Conservation (phyloP, 2,888 invertebrate species). For the Cotesia congregata region DNA sequence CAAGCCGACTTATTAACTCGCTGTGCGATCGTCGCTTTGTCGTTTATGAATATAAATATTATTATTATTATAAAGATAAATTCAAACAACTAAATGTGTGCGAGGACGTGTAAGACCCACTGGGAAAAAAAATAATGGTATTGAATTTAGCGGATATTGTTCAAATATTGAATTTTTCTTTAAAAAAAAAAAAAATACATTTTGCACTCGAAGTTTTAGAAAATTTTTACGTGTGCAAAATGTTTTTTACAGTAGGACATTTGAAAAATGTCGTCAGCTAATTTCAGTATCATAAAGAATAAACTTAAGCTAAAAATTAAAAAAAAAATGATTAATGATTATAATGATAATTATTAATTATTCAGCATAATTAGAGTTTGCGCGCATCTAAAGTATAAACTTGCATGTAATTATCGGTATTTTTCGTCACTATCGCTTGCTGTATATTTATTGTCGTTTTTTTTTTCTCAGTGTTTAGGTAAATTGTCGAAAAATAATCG, state of each 20-base stretch:
- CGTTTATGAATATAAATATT: constrained; percentile 24
- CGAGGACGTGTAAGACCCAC: neutral
- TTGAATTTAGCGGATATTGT: too few species aligned
- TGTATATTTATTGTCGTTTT: constrained; percentile 6
- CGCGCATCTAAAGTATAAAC: neutral
- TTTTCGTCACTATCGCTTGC: constrained; percentile 18
- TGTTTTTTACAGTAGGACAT: too few species aligned
- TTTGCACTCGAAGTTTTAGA: constrained; percentile 9
- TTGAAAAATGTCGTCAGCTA: too few species aligned
- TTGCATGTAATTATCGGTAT: neutral
- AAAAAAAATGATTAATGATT: too few species aligned
- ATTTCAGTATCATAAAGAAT: too few species aligned
- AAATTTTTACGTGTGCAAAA: too few species aligned
- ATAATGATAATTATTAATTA: too few species aligned
- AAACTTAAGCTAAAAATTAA: too few species aligned
- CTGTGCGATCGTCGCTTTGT: constrained; percentile 45
- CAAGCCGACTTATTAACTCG: constrained; percentile 45
- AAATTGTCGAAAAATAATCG: neutral
- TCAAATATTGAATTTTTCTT: too few species aligned
- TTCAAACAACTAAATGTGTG: too few species aligned
- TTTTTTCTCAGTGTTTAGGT: neutral
- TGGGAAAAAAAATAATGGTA: constrained; percentile 20
- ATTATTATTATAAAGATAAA: constrained; percentile 26
- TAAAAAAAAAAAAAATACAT: constrained; percentile 2
- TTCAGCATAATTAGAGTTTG: too few species aligned